Evolutionary conservation across 2,797 vertebrate genomes (phyloP), one percentile per base, ranked within the genome.

Genomic region (Artibeus lituratus): DNA sequence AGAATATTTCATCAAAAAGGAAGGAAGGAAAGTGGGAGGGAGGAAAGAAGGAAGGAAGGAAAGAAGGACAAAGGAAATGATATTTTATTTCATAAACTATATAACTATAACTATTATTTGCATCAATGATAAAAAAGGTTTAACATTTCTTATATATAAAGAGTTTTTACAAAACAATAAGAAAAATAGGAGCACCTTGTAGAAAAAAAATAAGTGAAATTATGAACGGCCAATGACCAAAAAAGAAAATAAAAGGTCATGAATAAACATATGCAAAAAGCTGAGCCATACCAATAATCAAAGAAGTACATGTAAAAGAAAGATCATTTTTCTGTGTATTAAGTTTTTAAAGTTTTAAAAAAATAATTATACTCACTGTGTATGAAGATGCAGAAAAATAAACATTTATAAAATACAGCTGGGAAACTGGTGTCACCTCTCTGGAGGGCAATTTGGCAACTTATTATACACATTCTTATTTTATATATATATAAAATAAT

Each of bases 401-500:
- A 91, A 51, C 12, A 35, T 77, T 78, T 53, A 70, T 85, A 67
- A 69, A 74, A 73, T 72, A 7, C 3, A 77, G 47, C 44, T 69
- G 14, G 35, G 55, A 96, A 86, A 87, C 19, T 14, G 6, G 22
- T 14, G 1, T 47, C 37, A 67, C 44, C 29, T 89, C 67, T 70
- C 57, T 39, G 21, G 14, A 81, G 10, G 8, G 49, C 37, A 65
- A 62, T 47, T 57, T 83, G 39, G 29, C 35, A 77, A 93, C 73
- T 90, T 72, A 44, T 90, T 72, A 44, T 26, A 83, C 0, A 3
- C 73, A 82, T 53, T 92, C 65, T 74, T 70, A 49, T 76, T 90
- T 91, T 87, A 77, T 87, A 29, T 87, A 51, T 65, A 39, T 62
- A n/a, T n/a, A n/a, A n/a, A 82, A 90, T 85, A 90, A 85, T 67